Evolutionary conservation across 2,113 vertebrate genomes (phyloP).

Genomic region (Callaeas wilsoni): DNA sequence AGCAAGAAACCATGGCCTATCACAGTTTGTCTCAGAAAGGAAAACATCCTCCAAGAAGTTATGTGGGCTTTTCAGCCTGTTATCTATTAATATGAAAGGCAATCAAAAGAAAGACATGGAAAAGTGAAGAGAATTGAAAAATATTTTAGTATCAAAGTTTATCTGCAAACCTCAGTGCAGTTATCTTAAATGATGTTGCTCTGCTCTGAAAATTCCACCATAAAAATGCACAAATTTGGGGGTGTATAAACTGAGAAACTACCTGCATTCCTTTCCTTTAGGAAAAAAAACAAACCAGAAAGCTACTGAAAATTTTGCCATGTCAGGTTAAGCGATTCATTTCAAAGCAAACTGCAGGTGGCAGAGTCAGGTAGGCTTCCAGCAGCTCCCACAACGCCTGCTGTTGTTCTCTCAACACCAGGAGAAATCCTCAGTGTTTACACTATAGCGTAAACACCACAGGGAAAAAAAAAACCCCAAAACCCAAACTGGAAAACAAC

Average conservation of each 20-base stretch:
- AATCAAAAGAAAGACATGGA: background rate
- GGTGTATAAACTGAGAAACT: background rate
- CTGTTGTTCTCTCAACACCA: background rate
- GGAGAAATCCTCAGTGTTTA: background rate
- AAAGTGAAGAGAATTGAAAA: background rate
- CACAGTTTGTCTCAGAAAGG: background rate
- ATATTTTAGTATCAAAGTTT: background rate
- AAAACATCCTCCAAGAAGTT: background rate
- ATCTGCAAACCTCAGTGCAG: background rate
- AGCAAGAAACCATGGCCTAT: background rate
- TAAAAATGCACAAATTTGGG: background rate
- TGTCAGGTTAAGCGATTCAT: background rate
- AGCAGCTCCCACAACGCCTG: background rate
- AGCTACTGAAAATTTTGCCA: background rate
- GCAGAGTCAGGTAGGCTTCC: background rate
- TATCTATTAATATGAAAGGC: background rate
- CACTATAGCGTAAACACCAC: background rate
- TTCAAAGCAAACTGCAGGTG: slow-evolving; percentile 34
- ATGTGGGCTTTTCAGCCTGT: background rate
- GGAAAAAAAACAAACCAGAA: background rate
- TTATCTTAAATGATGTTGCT: background rate
- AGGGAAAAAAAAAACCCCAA: rapidly evolving
- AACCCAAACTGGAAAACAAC: background rate
- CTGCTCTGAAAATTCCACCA: background rate
- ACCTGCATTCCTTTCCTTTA: background rate